Conservation (phyloP, 2,113 vertebrate genomes). For the Ceyx margarethae region DNA sequence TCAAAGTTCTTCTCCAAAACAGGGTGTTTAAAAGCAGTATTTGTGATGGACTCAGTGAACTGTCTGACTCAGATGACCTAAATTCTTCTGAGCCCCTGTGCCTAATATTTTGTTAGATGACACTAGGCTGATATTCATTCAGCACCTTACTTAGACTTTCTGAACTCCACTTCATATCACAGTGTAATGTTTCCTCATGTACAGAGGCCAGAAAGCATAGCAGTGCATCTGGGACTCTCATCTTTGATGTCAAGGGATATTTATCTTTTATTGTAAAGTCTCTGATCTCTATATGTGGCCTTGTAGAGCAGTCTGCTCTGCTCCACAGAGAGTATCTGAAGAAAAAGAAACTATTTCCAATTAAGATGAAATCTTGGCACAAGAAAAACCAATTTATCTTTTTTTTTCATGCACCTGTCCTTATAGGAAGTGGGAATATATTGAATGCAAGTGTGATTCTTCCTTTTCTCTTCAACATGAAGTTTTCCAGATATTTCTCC, state of each 20-base stretch:
- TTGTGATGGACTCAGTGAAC: not conserved
- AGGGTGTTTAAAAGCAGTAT: slow-evolving; percentile 26
- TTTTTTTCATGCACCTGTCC: not conserved
- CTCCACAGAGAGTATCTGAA: not conserved
- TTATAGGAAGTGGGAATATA: not conserved
- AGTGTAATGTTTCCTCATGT: not conserved
- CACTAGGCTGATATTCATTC: not conserved
- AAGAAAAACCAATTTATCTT: not conserved
- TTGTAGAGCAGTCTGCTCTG: not conserved
- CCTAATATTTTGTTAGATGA: slow-evolving; percentile 11
- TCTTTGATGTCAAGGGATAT: not conserved
- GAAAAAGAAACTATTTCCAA: not conserved
- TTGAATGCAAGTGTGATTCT: not conserved
- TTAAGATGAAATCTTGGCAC: not conserved
- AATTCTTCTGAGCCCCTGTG: slow-evolving; percentile 28
- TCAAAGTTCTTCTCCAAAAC: not conserved
- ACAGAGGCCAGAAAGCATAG: not conserved
- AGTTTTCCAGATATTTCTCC: not conserved
- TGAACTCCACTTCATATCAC: not conserved
- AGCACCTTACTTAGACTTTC: slow-evolving; percentile 34
- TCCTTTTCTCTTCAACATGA: not conserved
- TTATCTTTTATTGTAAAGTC: not conserved
- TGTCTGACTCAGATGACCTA: slow-evolving; percentile 47
- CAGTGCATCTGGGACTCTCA: not conserved
- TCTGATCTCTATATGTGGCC: not conserved